phyloP scores from a whole-genome alignment of 1,140 invertebrate genomes.

The Drosophila aff. region DNA sequence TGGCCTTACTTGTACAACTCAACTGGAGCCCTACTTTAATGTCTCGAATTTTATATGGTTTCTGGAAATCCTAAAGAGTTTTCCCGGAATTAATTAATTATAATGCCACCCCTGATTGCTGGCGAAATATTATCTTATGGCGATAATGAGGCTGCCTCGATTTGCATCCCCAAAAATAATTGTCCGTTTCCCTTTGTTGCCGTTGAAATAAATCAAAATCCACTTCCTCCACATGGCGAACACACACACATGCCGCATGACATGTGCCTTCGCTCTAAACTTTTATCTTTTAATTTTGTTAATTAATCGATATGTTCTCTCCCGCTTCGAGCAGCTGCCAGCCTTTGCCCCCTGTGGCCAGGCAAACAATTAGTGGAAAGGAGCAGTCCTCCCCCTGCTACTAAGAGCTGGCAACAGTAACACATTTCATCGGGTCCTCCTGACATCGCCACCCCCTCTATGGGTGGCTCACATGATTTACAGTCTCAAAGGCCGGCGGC shows the following conservation, averaged over 20 bases:
- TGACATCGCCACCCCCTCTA: slow-evolving; percentile 4
- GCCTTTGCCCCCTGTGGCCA: slow-evolving; percentile 45
- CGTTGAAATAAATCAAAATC: slow-evolving; percentile 61
- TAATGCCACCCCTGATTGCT: slow-evolving; percentile 8
- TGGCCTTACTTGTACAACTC: background rate
- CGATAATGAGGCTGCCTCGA: slow-evolving; percentile 26
- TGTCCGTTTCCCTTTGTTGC: slow-evolving; percentile 23
- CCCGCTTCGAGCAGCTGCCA: slow-evolving; percentile 3
- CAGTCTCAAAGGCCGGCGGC: slow-evolving; percentile 68
- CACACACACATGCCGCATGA: background rate
- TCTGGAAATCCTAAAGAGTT: background rate
- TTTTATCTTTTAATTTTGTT: slow-evolving; percentile 78
- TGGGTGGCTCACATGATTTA: slow-evolving; percentile 70
- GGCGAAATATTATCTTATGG: slow-evolving; percentile 1
- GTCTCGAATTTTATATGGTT: background rate
- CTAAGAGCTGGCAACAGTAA: slow-evolving; percentile 38
- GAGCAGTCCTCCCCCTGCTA: slow-evolving; percentile 22
- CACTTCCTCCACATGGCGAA: slow-evolving; percentile 1
- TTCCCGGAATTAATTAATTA: slow-evolving; percentile 32
- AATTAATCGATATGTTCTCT: slow-evolving; percentile 73
- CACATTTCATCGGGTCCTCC: slow-evolving; percentile 48
- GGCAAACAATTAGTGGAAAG: slow-evolving; percentile 76
- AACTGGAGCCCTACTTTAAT: background rate
- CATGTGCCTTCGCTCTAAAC: slow-evolving; percentile 40
- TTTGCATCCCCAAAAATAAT: slow-evolving; percentile 38